Conservation (phyloP, 2,797 vertebrate species). For the Vultur gryphus region DNA sequence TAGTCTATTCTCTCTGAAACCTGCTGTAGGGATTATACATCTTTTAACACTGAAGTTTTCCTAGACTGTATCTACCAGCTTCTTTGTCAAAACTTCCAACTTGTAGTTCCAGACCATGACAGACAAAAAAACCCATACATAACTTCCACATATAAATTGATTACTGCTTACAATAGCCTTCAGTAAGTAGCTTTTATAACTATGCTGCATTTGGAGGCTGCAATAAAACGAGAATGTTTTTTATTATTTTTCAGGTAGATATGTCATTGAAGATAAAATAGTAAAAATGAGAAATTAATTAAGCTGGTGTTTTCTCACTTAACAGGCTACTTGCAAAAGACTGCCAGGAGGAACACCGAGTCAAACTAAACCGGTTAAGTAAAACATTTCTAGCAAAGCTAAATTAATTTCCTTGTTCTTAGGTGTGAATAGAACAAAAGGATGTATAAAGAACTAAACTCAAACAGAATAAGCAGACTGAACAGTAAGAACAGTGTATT, state of each 20-base stretch:
- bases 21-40: neutral
- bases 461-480: neutral
- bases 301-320: neutral
- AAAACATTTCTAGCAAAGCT: neutral
- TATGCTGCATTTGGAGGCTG: neutral
- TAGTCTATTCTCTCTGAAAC: neutral
- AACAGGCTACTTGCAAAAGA: neutral
- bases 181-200: neutral
- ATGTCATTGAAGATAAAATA: neutral
- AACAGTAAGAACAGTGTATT: neutral
- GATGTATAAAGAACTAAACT: neutral
- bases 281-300: neutral
- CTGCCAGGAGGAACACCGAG: neutral
- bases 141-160: neutral
- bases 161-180: neutral
- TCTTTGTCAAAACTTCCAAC: neutral
- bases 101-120: neutral
- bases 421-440: neutral
- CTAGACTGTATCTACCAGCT: neutral
- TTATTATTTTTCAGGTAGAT: neutral
- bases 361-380: neutral
- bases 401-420: neutral
- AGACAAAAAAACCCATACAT: neutral
- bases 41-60: neutral
- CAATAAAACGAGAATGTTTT: neutral